Evolutionary conservation across 2,113 vertebrate genomes (phyloP).

Genomic region (Scalopus aquaticus): DNA sequence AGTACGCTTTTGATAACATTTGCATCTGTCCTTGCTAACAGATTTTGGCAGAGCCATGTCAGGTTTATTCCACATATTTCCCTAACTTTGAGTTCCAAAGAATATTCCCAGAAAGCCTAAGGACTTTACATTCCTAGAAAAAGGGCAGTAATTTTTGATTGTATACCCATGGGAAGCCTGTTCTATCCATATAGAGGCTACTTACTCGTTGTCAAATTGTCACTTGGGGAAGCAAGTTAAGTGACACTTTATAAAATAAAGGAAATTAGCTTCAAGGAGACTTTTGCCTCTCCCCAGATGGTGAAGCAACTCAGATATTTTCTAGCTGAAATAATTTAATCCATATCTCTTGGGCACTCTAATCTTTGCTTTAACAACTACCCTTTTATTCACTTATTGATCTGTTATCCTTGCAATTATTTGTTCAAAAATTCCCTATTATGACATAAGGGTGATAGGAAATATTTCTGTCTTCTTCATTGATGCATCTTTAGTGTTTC

Average conservation of each 20-base stretch:
- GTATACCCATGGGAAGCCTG: background rate
- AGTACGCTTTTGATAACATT: background rate
- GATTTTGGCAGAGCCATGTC: background rate
- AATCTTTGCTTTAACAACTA: background rate
- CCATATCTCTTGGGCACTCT: background rate
- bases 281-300: background rate
- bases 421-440: background rate
- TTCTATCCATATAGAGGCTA: background rate
- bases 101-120: background rate
- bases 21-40: background rate
- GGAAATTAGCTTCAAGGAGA: background rate
- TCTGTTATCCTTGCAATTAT: constrained; percentile 5
- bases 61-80: background rate
- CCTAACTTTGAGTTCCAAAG: background rate
- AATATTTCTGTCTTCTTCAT: background rate
- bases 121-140: background rate
- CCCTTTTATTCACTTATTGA: background rate
- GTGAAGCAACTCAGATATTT: background rate
- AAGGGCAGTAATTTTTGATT: constrained; percentile 42
- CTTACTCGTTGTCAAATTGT: background rate
- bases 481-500: background rate
- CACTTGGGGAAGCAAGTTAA: background rate
- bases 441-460: background rate
- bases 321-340: constrained; percentile 14
- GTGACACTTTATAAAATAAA: constrained; percentile 52